These are phyloP conservation scores for Amphipyra tragopoginis DNA, from an alignment of 2,888 invertebrate genomes.

Conservation along the genomic window DNA sequence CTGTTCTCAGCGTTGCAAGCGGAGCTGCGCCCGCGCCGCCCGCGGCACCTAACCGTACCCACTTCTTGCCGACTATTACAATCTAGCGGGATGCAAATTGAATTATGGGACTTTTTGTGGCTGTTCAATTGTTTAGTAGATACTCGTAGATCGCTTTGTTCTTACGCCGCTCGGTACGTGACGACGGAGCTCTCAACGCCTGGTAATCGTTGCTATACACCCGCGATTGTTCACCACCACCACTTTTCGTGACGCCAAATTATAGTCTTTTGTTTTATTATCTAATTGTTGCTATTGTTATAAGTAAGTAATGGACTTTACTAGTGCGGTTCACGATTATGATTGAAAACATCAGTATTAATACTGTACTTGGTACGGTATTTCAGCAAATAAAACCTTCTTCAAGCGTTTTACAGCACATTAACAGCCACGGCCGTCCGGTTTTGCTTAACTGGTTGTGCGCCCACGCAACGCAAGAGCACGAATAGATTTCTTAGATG, in stretches of 20 bases:
- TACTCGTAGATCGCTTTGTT: slow-evolving; percentile 80
- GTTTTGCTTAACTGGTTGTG: slow-evolving; percentile 23
- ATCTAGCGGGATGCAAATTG: slow-evolving; percentile 89
- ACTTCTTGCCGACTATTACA: slow-evolving; percentile 80
- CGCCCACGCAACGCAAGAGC: slow-evolving; percentile 1
- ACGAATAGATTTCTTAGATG: neutral
- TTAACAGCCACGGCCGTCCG: neutral
- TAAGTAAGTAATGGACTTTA: slow-evolving; percentile 75
- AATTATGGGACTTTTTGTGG: slow-evolving; percentile 89
- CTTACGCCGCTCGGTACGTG: slow-evolving; percentile 84
- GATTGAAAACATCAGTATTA: slow-evolving; percentile 59
- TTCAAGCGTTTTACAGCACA: slow-evolving; percentile 1
- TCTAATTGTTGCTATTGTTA: slow-evolving; percentile 87
- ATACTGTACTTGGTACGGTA: slow-evolving; percentile 25
- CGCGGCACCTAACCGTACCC: slow-evolving; percentile 80
- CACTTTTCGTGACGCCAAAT: slow-evolving; percentile 84
- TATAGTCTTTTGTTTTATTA: slow-evolving; percentile 87
- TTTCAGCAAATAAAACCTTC: slow-evolving; percentile 24
- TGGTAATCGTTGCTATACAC: slow-evolving; percentile 76
- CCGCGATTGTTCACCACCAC: slow-evolving; percentile 81
- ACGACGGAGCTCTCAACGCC: slow-evolving; percentile 84
- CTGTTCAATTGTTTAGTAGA: slow-evolving; percentile 83
- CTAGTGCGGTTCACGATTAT: slow-evolving; percentile 66
- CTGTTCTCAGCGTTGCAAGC: slow-evolving; percentile 78
- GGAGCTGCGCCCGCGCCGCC: slow-evolving; percentile 77